phyloP scores from a whole-genome alignment of 2,888 invertebrate genomes.

The Rambutsinella grinnellia region DNA sequence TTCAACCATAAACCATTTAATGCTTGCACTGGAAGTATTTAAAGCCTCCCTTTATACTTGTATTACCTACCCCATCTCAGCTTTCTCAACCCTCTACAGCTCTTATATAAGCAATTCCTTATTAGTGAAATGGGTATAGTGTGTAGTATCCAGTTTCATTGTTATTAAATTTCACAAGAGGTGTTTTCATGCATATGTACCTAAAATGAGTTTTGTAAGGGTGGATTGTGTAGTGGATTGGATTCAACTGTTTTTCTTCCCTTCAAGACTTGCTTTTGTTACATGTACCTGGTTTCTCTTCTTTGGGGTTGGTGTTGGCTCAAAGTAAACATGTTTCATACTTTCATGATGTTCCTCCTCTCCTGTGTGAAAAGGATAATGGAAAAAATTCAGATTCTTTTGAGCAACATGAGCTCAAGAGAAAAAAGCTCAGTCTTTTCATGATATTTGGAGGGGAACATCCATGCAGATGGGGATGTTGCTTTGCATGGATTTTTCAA shows the following conservation, averaged over 20 bases:
- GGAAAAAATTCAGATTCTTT: slow-evolving; percentile 23
- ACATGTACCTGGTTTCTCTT: background rate
- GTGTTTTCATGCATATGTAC: background rate
- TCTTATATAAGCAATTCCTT: background rate
- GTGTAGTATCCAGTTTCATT: slow-evolving; percentile 34
- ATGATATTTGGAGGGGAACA: slow-evolving; percentile 3
- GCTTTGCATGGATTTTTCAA: background rate
- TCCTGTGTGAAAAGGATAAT: background rate
- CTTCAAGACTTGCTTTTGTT: background rate
- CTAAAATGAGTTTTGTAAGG: background rate
- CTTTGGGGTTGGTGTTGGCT: no score
- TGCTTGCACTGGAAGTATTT: background rate
- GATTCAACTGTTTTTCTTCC: background rate
- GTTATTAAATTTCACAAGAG: slow-evolving; percentile 25
- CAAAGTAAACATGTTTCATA: background rate
- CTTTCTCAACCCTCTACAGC: slow-evolving; percentile 26
- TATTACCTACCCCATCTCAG: background rate
- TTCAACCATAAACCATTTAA: no score
- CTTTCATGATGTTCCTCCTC: no score
- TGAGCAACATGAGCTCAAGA: slow-evolving; percentile 31
- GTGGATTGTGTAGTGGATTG: background rate
- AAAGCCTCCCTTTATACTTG: background rate
- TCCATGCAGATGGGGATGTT: background rate
- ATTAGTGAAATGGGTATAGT: background rate
- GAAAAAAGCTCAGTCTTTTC: slow-evolving; percentile 26